Evolutionary conservation across 2,113 vertebrate species (phyloP).

Genomic region (Carollia perspicillata): DNA sequence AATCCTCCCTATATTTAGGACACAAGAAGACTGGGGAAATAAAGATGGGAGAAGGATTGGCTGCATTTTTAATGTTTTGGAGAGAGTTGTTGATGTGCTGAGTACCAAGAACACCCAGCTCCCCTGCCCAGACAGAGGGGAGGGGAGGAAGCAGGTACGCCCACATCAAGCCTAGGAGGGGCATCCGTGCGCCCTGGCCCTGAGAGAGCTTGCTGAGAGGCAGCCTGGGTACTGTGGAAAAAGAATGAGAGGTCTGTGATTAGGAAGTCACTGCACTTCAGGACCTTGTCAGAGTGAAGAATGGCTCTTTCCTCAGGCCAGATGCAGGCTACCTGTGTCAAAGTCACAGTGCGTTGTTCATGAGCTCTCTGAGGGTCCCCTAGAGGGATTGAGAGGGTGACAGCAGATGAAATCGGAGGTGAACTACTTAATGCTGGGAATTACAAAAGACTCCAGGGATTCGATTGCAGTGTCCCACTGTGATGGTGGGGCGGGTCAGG

Average conservation of each 20-base stretch:
- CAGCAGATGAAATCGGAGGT: not conserved
- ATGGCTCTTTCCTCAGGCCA: not conserved
- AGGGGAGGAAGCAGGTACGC: accelerated
- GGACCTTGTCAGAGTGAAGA: not conserved
- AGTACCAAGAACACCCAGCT: not conserved
- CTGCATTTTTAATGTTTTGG: not conserved
- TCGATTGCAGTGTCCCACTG: not conserved
- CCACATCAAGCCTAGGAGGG: not conserved
- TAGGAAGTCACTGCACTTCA: not conserved
- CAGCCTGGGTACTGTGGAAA: not conserved
- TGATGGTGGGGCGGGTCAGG: not conserved
- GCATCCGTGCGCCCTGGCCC: not conserved
- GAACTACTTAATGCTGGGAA: not conserved
- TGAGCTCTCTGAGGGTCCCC: not conserved
- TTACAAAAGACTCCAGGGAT: not conserved
- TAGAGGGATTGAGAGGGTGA: not conserved
- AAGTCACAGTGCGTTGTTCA: not conserved
- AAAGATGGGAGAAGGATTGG: not conserved
- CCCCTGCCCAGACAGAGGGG: not conserved
- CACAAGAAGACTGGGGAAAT: not conserved
- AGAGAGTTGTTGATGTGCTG: not conserved
- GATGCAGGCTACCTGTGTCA: not conserved
- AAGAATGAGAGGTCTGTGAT: not conserved
- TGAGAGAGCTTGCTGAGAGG: not conserved
- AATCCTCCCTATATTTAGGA: not conserved